Evolutionary conservation across 2,113 vertebrate species (phyloP).

Genomic region (Hydropotes inermis): DNA sequence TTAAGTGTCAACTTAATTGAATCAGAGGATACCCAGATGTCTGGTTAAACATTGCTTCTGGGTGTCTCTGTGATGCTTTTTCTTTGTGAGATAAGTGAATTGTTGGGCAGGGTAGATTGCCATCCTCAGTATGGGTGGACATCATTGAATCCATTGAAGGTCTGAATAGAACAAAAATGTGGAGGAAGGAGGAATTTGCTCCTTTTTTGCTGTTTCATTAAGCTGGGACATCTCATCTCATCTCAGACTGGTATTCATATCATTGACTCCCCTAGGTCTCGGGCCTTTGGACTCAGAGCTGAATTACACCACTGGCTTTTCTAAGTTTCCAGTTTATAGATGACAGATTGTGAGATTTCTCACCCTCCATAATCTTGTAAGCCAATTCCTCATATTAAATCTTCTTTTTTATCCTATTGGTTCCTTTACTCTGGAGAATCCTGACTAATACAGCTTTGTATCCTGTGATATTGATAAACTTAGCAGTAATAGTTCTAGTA

Average conservation of each 20-base stretch:
- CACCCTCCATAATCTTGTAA: not conserved
- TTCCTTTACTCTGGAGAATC: not conserved
- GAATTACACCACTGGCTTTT: not conserved
- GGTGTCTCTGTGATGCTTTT: not conserved
- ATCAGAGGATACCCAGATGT: not conserved
- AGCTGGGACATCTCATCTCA: not conserved
- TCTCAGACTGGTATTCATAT: not conserved
- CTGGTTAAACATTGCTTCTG: not conserved
- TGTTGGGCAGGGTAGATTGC: not conserved
- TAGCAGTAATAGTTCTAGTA: not conserved
- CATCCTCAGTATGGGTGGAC: not conserved
- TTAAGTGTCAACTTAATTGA: not conserved
- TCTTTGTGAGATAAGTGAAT: not conserved
- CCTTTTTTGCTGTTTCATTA: not conserved
- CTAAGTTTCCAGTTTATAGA: not conserved
- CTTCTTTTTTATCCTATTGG: not conserved
- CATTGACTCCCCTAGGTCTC: not conserved
- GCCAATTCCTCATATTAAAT: not conserved
- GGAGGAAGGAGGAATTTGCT: not conserved
- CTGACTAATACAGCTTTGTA: not conserved
- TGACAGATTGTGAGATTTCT: not conserved
- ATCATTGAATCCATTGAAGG: not conserved
- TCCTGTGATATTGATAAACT: not conserved
- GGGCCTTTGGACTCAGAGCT: not conserved
- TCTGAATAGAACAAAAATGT: not conserved